Percentiles rank a stretch among this genome's conserved stretches.
These are phyloP conservation scores for Notodonta ziczac DNA, from an alignment of 2,888 invertebrate genomes.

Conservation along the genomic window DNA sequence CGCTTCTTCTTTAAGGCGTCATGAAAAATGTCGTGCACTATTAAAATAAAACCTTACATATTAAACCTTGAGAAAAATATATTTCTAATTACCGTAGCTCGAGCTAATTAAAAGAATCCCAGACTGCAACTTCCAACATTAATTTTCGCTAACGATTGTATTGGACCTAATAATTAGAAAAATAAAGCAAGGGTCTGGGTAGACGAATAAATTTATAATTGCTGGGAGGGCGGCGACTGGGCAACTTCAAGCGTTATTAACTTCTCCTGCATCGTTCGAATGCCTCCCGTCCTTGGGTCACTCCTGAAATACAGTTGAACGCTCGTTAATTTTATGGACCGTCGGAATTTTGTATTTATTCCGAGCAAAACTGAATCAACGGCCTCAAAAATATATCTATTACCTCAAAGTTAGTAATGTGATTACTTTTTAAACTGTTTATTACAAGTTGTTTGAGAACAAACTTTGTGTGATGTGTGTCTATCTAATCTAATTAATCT, in stretches of 20 bases:
- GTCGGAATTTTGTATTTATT: constrained; percentile 20
- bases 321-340: constrained; percentile 48
- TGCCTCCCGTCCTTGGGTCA: constrained; percentile 45
- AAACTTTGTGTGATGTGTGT: too few relatives aligned
- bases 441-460: too few relatives aligned
- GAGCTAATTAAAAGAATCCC: constrained; percentile 28
- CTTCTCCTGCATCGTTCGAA: constrained; percentile 45
- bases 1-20: too few relatives aligned
- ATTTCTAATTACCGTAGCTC: not conserved
- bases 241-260: constrained; percentile 57
- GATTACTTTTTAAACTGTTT: too few relatives aligned
- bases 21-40: too few relatives aligned
- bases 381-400: too few relatives aligned
- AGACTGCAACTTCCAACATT: constrained; percentile 25
- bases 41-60: too few relatives aligned
- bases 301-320: constrained; percentile 39
- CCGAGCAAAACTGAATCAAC: not conserved
- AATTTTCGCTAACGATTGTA: constrained; percentile 31
- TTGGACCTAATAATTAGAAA: constrained; percentile 39
- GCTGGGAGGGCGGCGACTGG: constrained; percentile 32
- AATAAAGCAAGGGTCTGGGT: constrained; percentile 34
- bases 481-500: too few relatives aligned
- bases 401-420: too few relatives aligned
- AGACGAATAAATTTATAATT: constrained; percentile 52
- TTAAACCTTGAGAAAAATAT: not conserved